phyloP scores from a whole-genome alignment of 2,113 vertebrate species.

The Peucedramus taeniatus region DNA sequence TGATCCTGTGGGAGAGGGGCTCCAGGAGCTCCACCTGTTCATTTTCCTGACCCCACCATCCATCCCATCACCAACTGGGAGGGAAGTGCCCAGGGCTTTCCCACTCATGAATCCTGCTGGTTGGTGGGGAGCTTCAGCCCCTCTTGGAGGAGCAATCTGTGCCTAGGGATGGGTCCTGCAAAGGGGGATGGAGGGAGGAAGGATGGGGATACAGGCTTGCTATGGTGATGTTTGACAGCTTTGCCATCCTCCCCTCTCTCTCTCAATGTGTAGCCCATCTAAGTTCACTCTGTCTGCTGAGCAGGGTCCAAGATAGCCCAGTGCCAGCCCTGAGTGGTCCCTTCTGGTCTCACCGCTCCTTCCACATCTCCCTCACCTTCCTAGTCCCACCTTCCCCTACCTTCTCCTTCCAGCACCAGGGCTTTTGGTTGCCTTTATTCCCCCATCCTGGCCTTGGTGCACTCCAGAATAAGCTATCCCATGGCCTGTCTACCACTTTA shows the following conservation, averaged over 20 bases:
- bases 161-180: background rate
- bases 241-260: background rate
- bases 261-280: background rate
- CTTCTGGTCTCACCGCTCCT: fast-evolving
- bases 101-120: background rate
- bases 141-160: background rate
- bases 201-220: background rate
- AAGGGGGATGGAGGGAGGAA: background rate
- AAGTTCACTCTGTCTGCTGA: background rate
- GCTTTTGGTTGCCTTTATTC: background rate
- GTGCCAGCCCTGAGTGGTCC: background rate
- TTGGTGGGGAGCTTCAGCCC: background rate
- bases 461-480: background rate
- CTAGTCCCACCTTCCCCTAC: background rate
- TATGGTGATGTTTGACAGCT: background rate
- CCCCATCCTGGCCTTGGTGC: background rate
- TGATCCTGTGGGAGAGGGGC: background rate
- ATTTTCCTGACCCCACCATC: background rate
- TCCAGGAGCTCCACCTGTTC: background rate
- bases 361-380: background rate
- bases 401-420: background rate
- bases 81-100: background rate
- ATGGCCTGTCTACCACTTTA: background rate
- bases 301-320: background rate
- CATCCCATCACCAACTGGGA: background rate